These are phyloP conservation scores for Melangyna quadrimaculata DNA, from an alignment of 2,888 invertebrate genomes.

Conservation along the genomic window DNA sequence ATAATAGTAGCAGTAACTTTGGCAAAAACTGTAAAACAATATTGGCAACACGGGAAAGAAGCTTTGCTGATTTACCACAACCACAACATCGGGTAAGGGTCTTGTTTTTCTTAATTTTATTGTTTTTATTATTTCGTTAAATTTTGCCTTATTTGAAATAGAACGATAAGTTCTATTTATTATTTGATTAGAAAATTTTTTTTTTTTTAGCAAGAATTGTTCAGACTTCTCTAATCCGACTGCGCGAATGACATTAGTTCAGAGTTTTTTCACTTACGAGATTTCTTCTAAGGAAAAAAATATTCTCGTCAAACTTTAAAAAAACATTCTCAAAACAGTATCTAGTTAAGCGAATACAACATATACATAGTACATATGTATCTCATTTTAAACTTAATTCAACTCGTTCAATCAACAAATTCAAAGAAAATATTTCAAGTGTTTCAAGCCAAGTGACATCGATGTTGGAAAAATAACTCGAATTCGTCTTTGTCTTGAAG, in stretches of 20 bases:
- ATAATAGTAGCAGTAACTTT: conserved; percentile 29
- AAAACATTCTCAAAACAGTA: neutral
- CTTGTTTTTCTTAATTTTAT: conserved; percentile 1
- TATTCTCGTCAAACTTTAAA: neutral
- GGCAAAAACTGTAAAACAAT: conserved; percentile 42
- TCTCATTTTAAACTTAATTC: too few species aligned
- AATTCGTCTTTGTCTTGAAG: too few species aligned
- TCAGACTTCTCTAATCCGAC: neutral
- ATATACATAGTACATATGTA: neutral
- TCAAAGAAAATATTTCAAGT: neutral
- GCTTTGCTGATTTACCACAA: conserved; percentile 35
- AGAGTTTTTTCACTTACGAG: neutral
- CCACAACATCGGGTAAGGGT: conserved; percentile 47
- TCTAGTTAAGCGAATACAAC: neutral
- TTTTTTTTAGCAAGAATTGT: neutral
- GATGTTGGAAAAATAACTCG: neutral
- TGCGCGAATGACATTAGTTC: neutral
- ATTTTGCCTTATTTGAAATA: neutral
- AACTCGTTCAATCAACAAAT: neutral
- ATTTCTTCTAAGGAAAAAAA: neutral
- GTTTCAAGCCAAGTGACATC: neutral
- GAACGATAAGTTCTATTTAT: neutral
- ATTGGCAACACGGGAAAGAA: conserved; percentile 29
- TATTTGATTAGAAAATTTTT: neutral
- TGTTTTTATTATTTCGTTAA: neutral